These are phyloP conservation scores for Patiria pectinifera DNA, from an alignment of 53 echinoderm and acorn worm species.

Conservation along the genomic window DNA sequence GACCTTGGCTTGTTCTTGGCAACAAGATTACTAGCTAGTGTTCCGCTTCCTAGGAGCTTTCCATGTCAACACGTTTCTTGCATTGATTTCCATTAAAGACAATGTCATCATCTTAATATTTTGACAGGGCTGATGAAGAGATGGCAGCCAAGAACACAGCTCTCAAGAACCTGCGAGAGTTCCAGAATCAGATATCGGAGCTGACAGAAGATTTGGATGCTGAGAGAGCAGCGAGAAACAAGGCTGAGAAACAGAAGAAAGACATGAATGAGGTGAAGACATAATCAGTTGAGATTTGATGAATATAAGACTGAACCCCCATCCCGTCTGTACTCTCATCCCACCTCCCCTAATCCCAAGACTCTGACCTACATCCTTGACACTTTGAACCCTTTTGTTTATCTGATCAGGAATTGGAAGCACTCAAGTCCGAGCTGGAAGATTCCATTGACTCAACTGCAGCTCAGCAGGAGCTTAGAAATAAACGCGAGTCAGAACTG, in stretches of 20 bases:
- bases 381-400: neutral
- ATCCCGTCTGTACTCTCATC: neutral
- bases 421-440: conserved; percentile 92
- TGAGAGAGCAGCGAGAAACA: conserved; percentile 80
- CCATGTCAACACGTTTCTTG: too few species aligned
- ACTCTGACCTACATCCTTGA: neutral
- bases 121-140: conserved; percentile 91
- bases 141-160: conserved; percentile 85
- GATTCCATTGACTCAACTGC: conserved; percentile 90
- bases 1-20: too few species aligned
- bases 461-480: conserved; percentile 89
- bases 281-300: neutral
- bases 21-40: too few species aligned
- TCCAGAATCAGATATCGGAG: conserved; percentile 80
- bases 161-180: conserved; percentile 87
- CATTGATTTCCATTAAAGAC: too few species aligned
- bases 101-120: neutral
- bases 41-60: too few species aligned
- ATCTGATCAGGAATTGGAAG: conserved; percentile 89
- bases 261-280: conserved; percentile 85
- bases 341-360: neutral
- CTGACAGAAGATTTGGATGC: conserved; percentile 92
- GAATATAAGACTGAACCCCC: neutral
- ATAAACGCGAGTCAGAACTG: conserved; percentile 88
- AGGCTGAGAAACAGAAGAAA: conserved; percentile 96